Percentiles rank a stretch among this genome's conserved stretches.
phyloP scores from a whole-genome alignment of 2,113 vertebrate genomes.

The Corapipo altera region DNA sequence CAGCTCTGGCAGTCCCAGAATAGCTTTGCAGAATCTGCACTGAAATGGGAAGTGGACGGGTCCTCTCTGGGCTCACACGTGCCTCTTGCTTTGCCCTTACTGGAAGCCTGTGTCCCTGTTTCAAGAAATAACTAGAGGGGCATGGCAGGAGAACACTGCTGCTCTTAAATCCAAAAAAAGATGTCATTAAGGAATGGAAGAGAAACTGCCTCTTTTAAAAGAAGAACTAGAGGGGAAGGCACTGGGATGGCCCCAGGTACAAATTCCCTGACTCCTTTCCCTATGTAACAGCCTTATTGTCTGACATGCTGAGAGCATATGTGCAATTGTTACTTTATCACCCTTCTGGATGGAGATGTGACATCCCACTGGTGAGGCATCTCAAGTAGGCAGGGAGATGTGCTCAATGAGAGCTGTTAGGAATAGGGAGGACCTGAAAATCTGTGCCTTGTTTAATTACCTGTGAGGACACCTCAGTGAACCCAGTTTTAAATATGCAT shows the following conservation, averaged over 20 bases:
- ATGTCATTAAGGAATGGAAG: not conserved
- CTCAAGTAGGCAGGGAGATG: not conserved
- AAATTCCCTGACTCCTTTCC: not conserved
- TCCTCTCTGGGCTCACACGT: not conserved
- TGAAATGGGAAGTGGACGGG: constrained; percentile 8
- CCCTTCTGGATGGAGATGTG: not conserved
- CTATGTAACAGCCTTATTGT: not conserved
- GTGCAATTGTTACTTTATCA: rapidly evolving
- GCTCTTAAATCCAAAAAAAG: not conserved
- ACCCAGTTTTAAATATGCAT: not conserved
- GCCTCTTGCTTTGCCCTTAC: not conserved
- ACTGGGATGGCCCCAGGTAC: not conserved
- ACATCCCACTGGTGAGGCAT: not conserved
- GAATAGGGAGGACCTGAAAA: not conserved
- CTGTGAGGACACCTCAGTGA: not conserved
- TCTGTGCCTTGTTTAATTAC: not conserved
- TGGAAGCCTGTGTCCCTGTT: not conserved
- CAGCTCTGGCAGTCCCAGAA: not conserved
- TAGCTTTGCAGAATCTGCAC: constrained; percentile 1
- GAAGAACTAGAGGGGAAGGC: not conserved
- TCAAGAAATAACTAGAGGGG: not conserved
- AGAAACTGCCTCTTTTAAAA: not conserved
- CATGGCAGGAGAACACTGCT: not conserved
- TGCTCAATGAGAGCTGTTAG: not conserved
- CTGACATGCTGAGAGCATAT: not conserved